Base-by-base conservation (phyloP, 2,113 vertebrate genomes). In the Callocephalon fimbriatum region DNA sequence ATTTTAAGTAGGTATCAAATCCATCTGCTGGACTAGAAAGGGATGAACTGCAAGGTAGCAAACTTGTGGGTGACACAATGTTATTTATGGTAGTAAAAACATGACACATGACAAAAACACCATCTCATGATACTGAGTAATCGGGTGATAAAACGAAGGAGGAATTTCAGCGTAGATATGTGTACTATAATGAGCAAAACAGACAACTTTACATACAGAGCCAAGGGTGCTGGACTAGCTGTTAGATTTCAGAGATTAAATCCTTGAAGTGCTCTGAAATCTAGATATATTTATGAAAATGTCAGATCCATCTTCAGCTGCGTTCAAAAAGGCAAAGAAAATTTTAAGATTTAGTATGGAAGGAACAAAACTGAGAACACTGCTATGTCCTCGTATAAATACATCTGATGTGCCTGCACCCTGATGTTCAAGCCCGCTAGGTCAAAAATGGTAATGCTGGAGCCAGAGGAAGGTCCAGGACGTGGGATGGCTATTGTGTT, bases 111-210 rank as follows among this genome's bases (percentile, higher is more conserved):
- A 78, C 48, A 75, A 87, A 93, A 94, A 23, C 71, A 95, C 20
- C 1, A 61, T 87, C 95, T 82, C 65, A 56, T 96, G 95, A 91
- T 78, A 81, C 23, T 96, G 93, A 97, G 86, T 94, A 96, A 95
- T 65, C 0, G 5, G 9, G 18, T 81, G 89, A 84, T 59, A 74
- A 86, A 93, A 92, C 0, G 44, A 73, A 87, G n/a, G 54, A 74
- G 54, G 61, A 94, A 92, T 88, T 42, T 27, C 59, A 71, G 61
- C 1, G 2, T 4, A 58, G 54, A 83, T 73, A 47, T 1, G 7
- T 11, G 31, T 76, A 61, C 25, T 78, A 26, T 35, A 89, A 35
- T 44, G 20, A 86, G 68, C 11, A 94, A 86, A 94, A 47, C 20
- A 74, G 63, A 70, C 40, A 62, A 27, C 27, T 67, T 65, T 12